Conservation (phyloP, 2,797 vertebrate genomes). For the Jordanella pulchra region DNA sequence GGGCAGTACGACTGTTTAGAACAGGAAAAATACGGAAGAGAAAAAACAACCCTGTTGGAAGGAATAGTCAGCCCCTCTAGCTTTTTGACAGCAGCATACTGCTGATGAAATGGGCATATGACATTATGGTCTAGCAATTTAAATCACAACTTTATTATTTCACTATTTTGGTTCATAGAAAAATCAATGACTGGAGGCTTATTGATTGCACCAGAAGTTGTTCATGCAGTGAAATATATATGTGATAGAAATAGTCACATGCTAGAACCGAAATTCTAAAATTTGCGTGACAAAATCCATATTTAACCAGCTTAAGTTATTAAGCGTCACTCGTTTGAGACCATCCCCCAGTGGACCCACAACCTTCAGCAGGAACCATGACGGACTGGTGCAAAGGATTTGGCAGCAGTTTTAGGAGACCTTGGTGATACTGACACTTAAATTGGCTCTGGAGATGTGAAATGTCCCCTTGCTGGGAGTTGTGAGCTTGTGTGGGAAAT, state of each 20-base stretch:
- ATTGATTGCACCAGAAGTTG: background rate
- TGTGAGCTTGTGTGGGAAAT: too few relatives aligned
- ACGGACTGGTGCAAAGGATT: too few relatives aligned
- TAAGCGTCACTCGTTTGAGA: too few relatives aligned
- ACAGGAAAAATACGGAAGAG: background rate
- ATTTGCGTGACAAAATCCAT: background rate
- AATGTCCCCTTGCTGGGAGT: too few relatives aligned
- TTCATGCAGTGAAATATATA: background rate
- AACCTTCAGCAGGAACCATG: too few relatives aligned
- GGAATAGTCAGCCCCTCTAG: background rate
- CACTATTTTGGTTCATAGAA: background rate
- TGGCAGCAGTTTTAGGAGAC: too few relatives aligned
- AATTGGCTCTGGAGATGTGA: too few relatives aligned
- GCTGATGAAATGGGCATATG: background rate
- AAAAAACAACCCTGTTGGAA: background rate
- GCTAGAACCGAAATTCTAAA: background rate
- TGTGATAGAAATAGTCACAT: background rate
- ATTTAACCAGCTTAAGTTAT: background rate
- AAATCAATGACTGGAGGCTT: background rate
- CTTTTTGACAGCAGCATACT: background rate
- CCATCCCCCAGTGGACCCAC: too few relatives aligned
- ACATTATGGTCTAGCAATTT: background rate
- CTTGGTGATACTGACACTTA: too few relatives aligned
- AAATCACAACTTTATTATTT: background rate
- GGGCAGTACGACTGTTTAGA: background rate